Percentiles rank a stretch among this genome's conserved stretches.
Conservation (phyloP, 2,888 invertebrate species). For the Merodon equestris region DNA sequence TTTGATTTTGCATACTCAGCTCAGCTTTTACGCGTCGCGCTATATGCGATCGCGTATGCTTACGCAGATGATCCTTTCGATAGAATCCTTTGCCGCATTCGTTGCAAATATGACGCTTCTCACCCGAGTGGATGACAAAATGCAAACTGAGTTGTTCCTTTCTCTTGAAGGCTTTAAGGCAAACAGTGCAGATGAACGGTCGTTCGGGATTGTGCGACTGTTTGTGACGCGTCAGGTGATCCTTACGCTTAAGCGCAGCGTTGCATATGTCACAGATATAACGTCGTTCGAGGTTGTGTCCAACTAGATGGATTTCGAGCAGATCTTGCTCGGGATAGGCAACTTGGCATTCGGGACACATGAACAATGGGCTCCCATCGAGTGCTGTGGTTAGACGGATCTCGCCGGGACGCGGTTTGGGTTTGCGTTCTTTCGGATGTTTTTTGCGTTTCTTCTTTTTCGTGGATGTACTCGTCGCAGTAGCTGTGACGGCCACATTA, state of each 20-base stretch:
- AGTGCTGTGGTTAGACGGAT: conserved; percentile 88
- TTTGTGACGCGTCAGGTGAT: conserved; percentile 92
- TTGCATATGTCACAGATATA: conserved; percentile 95
- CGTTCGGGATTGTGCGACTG: conserved; percentile 93
- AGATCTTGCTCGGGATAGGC: conserved; percentile 91
- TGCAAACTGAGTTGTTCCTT: conserved; percentile 93
- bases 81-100: conserved; percentile 94
- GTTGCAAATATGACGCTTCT: conserved; percentile 90
- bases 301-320: conserved; percentile 89
- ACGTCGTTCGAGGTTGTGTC: conserved; percentile 90
- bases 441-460: conserved; percentile 92
- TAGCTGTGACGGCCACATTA: conserved; percentile 71
- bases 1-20: conserved; percentile 77
- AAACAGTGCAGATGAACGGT: conserved; percentile 92
- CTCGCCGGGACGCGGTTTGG: conserved; percentile 89
- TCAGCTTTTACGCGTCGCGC: conserved; percentile 90
- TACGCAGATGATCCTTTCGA: conserved; percentile 91
- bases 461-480: conserved; percentile 76
- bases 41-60: conserved; percentile 91
- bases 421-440: conserved; percentile 85
- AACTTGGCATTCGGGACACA: conserved; percentile 94
- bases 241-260: conserved; percentile 91
- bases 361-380: conserved; percentile 90
- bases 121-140: conserved; percentile 92
- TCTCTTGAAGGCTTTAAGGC: conserved; percentile 91